These are phyloP conservation scores for Ophioninae sp. DNA, from an alignment of 2,888 invertebrate species.

Conservation along the genomic window DNA sequence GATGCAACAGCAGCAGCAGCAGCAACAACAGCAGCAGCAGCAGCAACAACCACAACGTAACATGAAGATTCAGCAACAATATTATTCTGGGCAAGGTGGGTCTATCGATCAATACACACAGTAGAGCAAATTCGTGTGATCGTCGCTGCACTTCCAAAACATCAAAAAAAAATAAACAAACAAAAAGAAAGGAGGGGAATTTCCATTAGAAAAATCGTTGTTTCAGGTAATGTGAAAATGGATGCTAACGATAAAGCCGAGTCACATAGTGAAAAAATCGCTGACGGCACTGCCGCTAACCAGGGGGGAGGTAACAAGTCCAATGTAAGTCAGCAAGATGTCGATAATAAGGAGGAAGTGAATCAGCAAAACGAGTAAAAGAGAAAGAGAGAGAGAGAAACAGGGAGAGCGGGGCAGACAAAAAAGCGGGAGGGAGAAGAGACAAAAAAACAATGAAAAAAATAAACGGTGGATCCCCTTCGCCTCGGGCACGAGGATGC, in stretches of 20 bases:
- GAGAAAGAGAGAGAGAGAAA: constrained; percentile 24
- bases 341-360: constrained; percentile 79
- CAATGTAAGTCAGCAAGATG: constrained; percentile 77
- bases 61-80: constrained; percentile 82
- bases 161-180: constrained; percentile 36
- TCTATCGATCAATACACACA: constrained; percentile 66
- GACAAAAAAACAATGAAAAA: constrained; percentile 7
- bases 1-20: constrained; percentile 73
- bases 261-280: constrained; percentile 78
- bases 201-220: constrained; percentile 66
- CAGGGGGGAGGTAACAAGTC: constrained; percentile 75
- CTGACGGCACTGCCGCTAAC: constrained; percentile 73
- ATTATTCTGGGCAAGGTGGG: constrained; percentile 82
- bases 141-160: constrained; percentile 58
- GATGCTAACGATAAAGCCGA: constrained; percentile 79
- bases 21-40: constrained; percentile 67
- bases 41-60: constrained; percentile 74
- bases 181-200: constrained; percentile 60
- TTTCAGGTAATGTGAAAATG: constrained; percentile 79
- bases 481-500: constrained; percentile 41
- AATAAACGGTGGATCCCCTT: constrained; percentile 37
- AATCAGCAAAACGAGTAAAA: constrained; percentile 79
- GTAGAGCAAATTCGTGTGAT: constrained; percentile 56
- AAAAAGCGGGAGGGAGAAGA: constrained; percentile 39
- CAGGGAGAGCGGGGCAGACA: constrained; percentile 31